Evolutionary conservation across 2,797 vertebrate species (phyloP).

Genomic region (Schizopygopsis malacanthus): DNA sequence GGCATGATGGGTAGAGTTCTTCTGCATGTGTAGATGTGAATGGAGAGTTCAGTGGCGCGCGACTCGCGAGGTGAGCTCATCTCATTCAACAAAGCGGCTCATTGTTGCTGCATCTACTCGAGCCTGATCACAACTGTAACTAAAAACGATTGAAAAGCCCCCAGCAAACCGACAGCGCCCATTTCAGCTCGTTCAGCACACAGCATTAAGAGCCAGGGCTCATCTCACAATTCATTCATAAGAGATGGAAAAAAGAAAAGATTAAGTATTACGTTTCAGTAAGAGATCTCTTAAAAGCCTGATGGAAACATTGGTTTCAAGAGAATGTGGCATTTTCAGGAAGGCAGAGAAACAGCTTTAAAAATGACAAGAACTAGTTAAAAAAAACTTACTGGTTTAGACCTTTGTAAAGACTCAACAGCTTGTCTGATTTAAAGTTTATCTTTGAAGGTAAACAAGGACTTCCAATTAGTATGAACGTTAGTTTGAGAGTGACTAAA

Average conservation of each 20-base stretch:
- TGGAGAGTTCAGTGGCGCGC: background rate
- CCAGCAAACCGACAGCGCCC: conserved; percentile 49
- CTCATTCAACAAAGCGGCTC: conserved; percentile 67
- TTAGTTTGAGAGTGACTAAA: background rate
- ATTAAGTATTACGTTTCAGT: background rate
- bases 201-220: conserved; percentile 3
- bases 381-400: background rate
- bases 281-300: conserved; percentile 16
- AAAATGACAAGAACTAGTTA: background rate
- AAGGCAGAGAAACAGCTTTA: background rate
- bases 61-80: conserved; percentile 28
- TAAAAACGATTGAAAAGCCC: conserved; percentile 60
- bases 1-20: background rate
- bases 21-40: conserved; percentile 6
- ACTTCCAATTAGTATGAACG: too few species aligned
- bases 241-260: background rate
- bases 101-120: conserved; percentile 65
- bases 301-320: background rate
- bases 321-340: background rate
- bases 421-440: background rate
- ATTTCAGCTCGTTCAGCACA: conserved; percentile 61
- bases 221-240: conserved; percentile 18
- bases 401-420: background rate
- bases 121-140: conserved; percentile 63
- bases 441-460: too few species aligned